phyloP scores from a whole-genome alignment of 2,888 invertebrate species.

The Noctua fimbriata region DNA sequence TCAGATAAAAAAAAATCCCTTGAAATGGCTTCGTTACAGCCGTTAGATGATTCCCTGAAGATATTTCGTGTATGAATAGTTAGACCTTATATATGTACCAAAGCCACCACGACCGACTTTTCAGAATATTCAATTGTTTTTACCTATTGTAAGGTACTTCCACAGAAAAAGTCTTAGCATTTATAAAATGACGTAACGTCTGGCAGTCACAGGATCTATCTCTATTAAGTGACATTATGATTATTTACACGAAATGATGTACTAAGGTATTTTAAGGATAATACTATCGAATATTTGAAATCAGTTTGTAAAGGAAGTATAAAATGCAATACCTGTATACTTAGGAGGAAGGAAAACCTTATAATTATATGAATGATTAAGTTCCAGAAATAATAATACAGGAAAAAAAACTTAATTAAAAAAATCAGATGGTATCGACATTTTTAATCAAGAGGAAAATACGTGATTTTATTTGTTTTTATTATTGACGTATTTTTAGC shows the following conservation, averaged over 20 bases:
- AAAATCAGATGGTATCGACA: background rate
- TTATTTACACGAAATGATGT: background rate
- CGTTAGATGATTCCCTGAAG: no score
- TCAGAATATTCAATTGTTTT: no score
- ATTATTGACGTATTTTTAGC: background rate
- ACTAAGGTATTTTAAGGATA: background rate
- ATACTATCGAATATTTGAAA: background rate
- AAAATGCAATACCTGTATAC: background rate
- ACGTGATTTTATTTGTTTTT: background rate
- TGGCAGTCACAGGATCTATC: no score
- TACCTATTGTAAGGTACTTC: no score
- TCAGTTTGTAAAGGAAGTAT: background rate
- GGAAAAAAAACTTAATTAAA: background rate
- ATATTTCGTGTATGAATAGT: no score
- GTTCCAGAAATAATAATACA: background rate
- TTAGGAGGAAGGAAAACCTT: background rate
- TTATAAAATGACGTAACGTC: no score
- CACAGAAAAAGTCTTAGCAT: no score
- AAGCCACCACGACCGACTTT: no score
- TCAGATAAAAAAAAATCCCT: no score
- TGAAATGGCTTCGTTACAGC: no score
- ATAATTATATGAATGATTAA: no score
- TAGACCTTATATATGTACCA: no score
- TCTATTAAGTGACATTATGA: background rate
- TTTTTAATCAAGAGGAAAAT: background rate